Conservation (phyloP, 2,113 vertebrate genomes). For the Gallinago paraguaiae region DNA sequence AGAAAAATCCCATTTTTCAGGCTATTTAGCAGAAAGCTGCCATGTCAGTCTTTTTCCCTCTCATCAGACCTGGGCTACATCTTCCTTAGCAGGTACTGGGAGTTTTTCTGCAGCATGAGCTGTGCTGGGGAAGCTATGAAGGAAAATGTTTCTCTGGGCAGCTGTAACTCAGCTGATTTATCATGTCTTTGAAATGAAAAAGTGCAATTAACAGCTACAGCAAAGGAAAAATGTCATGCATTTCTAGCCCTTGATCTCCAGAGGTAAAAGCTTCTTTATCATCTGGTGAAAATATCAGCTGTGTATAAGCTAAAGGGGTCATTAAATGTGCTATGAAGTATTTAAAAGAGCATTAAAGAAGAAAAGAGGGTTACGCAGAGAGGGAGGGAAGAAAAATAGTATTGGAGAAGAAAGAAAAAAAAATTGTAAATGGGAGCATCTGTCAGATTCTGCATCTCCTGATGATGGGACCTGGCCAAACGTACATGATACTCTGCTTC, state of each 20-base stretch:
- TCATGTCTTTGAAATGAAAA: background rate
- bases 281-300: background rate
- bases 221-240: background rate
- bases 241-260: background rate
- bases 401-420: background rate
- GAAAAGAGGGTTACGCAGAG: no score
- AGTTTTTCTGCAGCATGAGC: background rate
- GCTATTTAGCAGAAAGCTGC: background rate
- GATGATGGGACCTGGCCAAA: background rate
- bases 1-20: background rate
- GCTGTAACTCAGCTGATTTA: background rate
- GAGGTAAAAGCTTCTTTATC: background rate
- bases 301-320: background rate
- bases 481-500: rapidly evolving
- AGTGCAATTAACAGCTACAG: background rate
- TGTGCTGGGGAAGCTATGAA: background rate
- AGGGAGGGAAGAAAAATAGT: background rate
- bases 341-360: background rate
- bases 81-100: background rate
- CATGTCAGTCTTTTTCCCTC: background rate
- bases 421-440: background rate
- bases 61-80: background rate
- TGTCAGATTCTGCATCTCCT: background rate
- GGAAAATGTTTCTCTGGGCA: background rate
- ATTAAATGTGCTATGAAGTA: background rate